Base-by-base conservation (phyloP, 2,888 invertebrate species). In the Stratiomys singularior region DNA sequence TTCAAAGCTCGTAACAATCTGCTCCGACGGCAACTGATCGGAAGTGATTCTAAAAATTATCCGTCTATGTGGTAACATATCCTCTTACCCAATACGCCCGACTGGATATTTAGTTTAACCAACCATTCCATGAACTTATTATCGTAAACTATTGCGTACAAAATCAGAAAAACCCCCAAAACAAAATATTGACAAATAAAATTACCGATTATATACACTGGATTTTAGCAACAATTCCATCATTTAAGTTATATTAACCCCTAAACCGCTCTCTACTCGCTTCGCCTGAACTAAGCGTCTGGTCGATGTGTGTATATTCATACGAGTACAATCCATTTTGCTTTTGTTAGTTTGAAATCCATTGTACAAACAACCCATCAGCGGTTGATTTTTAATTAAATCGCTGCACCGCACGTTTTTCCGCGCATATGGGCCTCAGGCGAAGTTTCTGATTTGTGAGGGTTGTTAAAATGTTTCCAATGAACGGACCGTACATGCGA, bases 301-400 rank as follows among this genome's bases (percentile, higher is more conserved):
- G 5, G 3, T 9, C 37, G 9, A 47, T 13, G 47, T 69, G 25
- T 46, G 47, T 69, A 25, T 69, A 46, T 44, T 4, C n/a, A 18
- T 13, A 9, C 52, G 52, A 2, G 23, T 30, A 27, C 27, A 58
- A 74, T 74, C 74, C 58, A 74, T 74, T 74, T 58, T 52, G 79
- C 76, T 76, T 76, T 67, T 74, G 76, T 81, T 78, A 83, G 84
- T 85, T 74, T 86, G 85, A 86, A 86, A 86, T 86, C 86, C 86
- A 87, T 87, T 86, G 84, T 85, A 87, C 86, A 86, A 86, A 86
- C 85, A 86, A 81, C 83, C 86, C 86, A 83, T 82, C 81, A 86
- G 86, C 86, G 83, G 87, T 86, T 86, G 86, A 85, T 86, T 86
- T 86, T 86, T 86, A 87, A 86, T 86, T 86, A 86, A 86, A 84